Evolutionary conservation across 1,140 invertebrate genomes (phyloP), one percentile per base, ranked within the genome.

Genomic region (Geopemphigus sp.): DNA sequence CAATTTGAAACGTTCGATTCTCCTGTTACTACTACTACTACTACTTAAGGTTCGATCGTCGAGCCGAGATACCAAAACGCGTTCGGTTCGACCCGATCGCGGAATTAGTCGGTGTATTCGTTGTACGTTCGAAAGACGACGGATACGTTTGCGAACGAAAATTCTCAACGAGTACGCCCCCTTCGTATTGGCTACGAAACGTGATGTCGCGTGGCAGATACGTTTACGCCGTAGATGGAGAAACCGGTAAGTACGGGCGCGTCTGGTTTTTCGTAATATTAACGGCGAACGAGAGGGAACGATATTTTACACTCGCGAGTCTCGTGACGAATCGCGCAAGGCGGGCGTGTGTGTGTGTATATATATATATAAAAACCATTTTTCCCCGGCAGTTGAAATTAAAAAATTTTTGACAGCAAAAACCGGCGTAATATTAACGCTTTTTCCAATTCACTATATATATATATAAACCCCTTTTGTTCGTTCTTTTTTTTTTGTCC

Each of bases 401-500:
- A 76, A 57, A 76, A 32, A 32, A 59, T 45, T 19, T 59, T 39
- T 59, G 56, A 76, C 15, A 45, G 73, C 56, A 76, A 76, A 76
- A 59, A 76, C 73, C 56, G 45, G 26, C n/a, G 59, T 74, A 74
- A 17, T n/a, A 76, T 74, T 76, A 57, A 76, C 56, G 56, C n/a
- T 76, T 57, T 57, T 76, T 76, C 15, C 73, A 76, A 76, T 76
- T 76, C 32, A 39, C 56, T 39, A n/a, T 24, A n/a, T n/a, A n/a
- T n/a, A n/a, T n/a, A n/a, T 76, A 59, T 76, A 47, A 17, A 57
- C n/a, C 17, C 50, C 11, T 76, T 76, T 76, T 76, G 22, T 61
- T 32, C 19, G 11, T 57, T 19, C 14, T 50, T 39, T 12, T 26
- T 45, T 64, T 47, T 68, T 68, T 24, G 8, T n/a, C 1, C 32